Evolutionary conservation across 2,888 invertebrate species (phyloP).

Genomic region (Hipparchia sbordonii): DNA sequence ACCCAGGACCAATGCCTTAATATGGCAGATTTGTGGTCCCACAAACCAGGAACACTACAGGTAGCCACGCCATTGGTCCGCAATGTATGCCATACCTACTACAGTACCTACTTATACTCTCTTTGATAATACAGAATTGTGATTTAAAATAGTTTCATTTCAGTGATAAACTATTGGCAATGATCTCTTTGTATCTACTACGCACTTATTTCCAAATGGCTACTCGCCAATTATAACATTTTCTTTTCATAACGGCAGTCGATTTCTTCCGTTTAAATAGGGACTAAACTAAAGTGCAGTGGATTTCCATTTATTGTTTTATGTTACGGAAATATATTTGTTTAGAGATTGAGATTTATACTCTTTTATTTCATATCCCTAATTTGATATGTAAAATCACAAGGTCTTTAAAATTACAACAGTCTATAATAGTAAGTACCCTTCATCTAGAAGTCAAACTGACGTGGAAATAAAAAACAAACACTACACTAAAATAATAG

Average conservation of each 20-base stretch:
- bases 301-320: neutral
- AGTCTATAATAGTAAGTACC: neutral
- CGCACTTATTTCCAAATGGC: neutral
- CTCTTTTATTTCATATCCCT: neutral
- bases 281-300: neutral
- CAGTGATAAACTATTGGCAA: neutral
- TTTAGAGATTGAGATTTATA: neutral
- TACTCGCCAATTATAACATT: neutral
- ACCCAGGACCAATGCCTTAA: too few species aligned
- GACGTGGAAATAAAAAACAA: constrained; percentile 47
- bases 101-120: too few species aligned
- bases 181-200: neutral
- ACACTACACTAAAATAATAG: constrained; percentile 70
- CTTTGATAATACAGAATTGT: too few species aligned
- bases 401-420: too few species aligned
- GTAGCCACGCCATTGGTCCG: too few species aligned
- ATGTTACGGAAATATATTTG: neutral
- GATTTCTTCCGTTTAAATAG: neutral
- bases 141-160: too few species aligned
- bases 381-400: neutral
- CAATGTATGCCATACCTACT: too few species aligned
- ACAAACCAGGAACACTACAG: too few species aligned
- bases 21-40: too few species aligned
- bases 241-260: neutral
- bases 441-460: neutral